A percentile compares a stretch with the other conserved stretches of the same genome.
phyloP scores from a whole-genome alignment of 2,797 vertebrate genomes.

The Brotula barbata region DNA sequence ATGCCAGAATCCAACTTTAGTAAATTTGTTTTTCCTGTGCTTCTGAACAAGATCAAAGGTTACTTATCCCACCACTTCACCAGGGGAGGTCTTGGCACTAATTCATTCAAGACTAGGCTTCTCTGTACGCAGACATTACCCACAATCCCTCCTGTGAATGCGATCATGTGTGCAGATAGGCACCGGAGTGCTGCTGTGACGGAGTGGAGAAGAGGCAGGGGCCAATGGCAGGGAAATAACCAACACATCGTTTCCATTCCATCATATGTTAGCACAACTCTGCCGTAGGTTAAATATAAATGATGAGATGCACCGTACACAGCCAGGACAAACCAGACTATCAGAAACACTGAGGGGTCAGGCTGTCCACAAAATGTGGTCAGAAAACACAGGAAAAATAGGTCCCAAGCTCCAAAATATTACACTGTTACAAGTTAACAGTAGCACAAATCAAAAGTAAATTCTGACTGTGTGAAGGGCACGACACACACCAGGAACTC shows the following conservation, averaged over 20 bases:
- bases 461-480: constrained; percentile 5
- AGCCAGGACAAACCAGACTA: constrained; percentile 50
- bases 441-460: constrained; percentile 14
- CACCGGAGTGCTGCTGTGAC: constrained; percentile 41
- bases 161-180: constrained; percentile 57
- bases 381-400: constrained; percentile 57
- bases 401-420: too few species aligned
- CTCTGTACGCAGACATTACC: constrained; percentile 37
- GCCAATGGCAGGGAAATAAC: constrained; percentile 54
- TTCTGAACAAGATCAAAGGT: constrained; percentile 43
- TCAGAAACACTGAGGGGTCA: constrained; percentile 55
- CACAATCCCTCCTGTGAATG: constrained; percentile 54
- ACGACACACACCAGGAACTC: not conserved
- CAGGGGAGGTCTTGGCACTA: constrained; percentile 36
- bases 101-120: constrained; percentile 34
- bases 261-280: constrained; percentile 65
- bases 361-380: constrained; percentile 40
- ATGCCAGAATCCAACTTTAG: constrained; percentile 11
- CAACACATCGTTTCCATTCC: constrained; percentile 72
- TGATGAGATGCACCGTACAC: constrained; percentile 54
- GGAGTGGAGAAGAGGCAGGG: constrained; percentile 18
- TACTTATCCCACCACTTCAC: constrained; percentile 14
- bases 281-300: constrained; percentile 56
- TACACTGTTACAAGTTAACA: not conserved
- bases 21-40: constrained; percentile 27